Base-by-base conservation (phyloP, 2,888 invertebrate genomes). In the Agrotis segetum region DNA sequence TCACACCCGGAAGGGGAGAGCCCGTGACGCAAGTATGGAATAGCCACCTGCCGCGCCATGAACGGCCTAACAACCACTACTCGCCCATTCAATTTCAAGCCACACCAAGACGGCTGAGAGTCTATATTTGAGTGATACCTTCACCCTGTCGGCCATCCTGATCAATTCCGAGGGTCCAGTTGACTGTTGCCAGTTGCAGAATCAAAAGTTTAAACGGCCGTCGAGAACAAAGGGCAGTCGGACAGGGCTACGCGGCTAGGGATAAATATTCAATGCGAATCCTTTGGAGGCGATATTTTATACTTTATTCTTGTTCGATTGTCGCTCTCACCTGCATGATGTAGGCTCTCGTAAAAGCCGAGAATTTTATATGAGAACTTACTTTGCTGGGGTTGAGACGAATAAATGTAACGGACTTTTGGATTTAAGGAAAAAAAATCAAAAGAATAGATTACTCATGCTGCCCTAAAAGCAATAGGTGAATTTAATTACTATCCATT, bases 1-100 rank as follows among this genome's bases (percentile, higher is more conserved):
- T 96, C 96, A 94, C 95, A 96, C 96, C 96, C 96, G 96, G 96
- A 96, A 96, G 96, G 96, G 96, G 96, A 96, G 96, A 96, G 93
- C 88, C 92, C 93, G 92, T 96, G 96, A 95, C 96, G 96, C 96
- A 96, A 96, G 94, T 92, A 92, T 92, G 92, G 95, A 93, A 94
- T 94, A 92, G 93, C 94, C 94, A 93, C 92, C 92, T 91, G 92
- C 89, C 86, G 72, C 83, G 82, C 75, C 34, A 70, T 74, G 78
- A 92, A 90, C 63, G 90, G 71, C 90, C 66, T 87, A 94, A 90
- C 86, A 67, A 69, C 88, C 84, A 52, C 16, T 50, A 16, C 40
- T 21, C 3, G 29, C 52, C 24, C 74, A 53, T 71, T 47, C 61
- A 52, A 78, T 81, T 85, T 82, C 44, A 56, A 24, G 81, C 85